Evolutionary conservation across 2,113 vertebrate genomes (phyloP).

Genomic region (Triplophysa siluroides): DNA sequence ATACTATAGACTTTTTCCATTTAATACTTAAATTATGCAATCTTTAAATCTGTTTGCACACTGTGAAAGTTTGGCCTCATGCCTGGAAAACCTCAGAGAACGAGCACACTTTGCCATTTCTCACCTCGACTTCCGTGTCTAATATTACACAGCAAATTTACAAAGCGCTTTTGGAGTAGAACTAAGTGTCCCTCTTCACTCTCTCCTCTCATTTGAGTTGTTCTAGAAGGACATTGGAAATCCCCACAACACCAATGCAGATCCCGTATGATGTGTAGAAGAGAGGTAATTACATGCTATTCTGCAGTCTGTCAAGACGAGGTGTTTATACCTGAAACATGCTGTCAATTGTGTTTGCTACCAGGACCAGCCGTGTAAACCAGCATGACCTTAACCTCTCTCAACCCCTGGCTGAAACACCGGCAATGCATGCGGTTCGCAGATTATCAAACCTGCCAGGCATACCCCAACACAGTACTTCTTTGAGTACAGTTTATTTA

Average conservation of each 20-base stretch:
- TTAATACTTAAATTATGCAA: no score
- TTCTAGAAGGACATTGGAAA: slow-evolving; percentile 43
- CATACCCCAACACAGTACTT: slow-evolving; percentile 1
- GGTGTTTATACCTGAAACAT: slow-evolving; percentile 39
- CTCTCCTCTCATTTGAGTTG: slow-evolving; percentile 4
- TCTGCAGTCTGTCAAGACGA: slow-evolving; percentile 35
- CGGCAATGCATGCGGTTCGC: neutral
- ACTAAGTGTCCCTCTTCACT: neutral
- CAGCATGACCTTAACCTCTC: slow-evolving; percentile 9
- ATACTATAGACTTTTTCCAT: no score
- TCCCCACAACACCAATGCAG: slow-evolving; percentile 43
- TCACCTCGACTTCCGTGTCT: neutral
- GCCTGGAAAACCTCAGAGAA: slow-evolving; percentile 27
- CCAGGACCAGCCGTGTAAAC: slow-evolving; percentile 28
- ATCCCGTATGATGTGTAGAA: slow-evolving; percentile 15
- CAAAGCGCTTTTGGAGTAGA: slow-evolving; percentile 1
- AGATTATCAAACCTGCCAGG: neutral
- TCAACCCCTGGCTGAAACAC: neutral
- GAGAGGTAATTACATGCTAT: slow-evolving; percentile 47
- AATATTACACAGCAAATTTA: neutral
- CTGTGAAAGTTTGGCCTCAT: neutral
- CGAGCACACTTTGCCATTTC: slow-evolving; percentile 30
- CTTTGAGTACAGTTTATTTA: neutral
- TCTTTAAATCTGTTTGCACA: no score
- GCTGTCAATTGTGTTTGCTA: slow-evolving; percentile 42